These are phyloP conservation scores for Entomobrya multifasciata DNA, from an alignment of 2,888 invertebrate genomes.

Conservation along the genomic window DNA sequence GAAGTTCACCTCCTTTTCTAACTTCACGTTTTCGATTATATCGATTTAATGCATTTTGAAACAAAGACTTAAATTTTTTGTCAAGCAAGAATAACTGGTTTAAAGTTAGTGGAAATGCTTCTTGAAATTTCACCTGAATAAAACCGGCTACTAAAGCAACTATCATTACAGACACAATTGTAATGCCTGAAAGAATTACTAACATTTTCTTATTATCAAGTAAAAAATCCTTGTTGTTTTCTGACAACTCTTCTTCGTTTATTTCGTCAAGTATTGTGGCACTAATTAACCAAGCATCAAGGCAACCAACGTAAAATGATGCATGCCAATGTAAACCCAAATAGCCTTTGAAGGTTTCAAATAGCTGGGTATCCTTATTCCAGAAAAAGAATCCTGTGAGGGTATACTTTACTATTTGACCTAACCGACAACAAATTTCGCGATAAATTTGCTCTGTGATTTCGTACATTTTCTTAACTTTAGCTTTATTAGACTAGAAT, in stretches of 20 bases:
- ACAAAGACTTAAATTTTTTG: too few relatives aligned
- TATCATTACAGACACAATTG: not conserved
- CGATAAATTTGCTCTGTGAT: too few relatives aligned
- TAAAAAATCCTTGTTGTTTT: too few relatives aligned
- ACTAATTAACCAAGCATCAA: not conserved
- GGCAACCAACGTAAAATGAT: not conserved
- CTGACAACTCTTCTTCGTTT: not conserved
- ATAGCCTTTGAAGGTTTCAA: not conserved
- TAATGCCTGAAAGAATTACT: too few relatives aligned
- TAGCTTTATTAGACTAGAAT: too few relatives aligned
- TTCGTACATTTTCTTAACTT: too few relatives aligned
- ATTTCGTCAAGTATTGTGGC: not conserved
- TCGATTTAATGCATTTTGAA: not conserved
- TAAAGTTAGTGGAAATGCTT: not conserved
- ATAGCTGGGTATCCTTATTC: not conserved
- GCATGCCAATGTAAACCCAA: not conserved
- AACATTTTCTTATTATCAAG: too few relatives aligned
- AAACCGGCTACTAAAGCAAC: not conserved
- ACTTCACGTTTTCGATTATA: not conserved
- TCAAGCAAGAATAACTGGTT: not conserved
- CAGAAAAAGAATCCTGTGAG: not conserved
- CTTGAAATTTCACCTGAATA: not conserved
- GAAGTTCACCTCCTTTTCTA: too few relatives aligned
- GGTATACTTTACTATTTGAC: not conserved
- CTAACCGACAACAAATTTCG: not conserved